These are phyloP conservation scores for Cephonodes hylas DNA, from an alignment of 2,888 invertebrate genomes.

Conservation along the genomic window DNA sequence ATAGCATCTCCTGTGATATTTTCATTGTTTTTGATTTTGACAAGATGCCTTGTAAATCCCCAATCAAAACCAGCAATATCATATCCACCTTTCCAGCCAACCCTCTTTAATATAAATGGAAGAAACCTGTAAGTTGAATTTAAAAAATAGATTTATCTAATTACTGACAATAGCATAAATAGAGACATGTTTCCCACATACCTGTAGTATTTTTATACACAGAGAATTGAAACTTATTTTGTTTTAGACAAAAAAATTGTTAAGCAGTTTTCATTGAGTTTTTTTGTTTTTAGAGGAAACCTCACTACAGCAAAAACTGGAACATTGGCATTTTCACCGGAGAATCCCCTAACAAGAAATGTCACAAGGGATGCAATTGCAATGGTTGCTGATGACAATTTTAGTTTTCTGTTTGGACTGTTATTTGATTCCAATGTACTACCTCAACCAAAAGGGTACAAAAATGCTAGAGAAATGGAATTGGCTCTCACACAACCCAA, in stretches of 20 bases:
- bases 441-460: slow-evolving; percentile 67
- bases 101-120: slow-evolving; percentile 66
- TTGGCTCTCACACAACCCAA: slow-evolving; percentile 62
- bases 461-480: slow-evolving; percentile 61
- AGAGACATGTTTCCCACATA: not conserved
- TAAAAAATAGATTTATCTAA: not conserved
- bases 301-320: slow-evolving; percentile 60
- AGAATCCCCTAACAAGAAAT: slow-evolving; percentile 62
- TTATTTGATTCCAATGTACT: slow-evolving; percentile 60
- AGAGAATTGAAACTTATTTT: not conserved
- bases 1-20: slow-evolving; percentile 86
- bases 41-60: slow-evolving; percentile 86
- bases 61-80: slow-evolving; percentile 64
- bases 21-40: slow-evolving; percentile 85
- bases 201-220: not conserved
- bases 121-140: slow-evolving; percentile 60
- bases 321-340: slow-evolving; percentile 72
- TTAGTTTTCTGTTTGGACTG: slow-evolving; percentile 58
- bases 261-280: not conserved
- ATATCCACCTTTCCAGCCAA: slow-evolving; percentile 65
- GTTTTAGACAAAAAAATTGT: not conserved
- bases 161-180: not conserved
- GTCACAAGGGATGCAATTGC: slow-evolving; percentile 63
- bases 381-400: slow-evolving; percentile 65
- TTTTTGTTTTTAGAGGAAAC: slow-evolving; percentile 50